Evolutionary conservation across 2,888 invertebrate species (phyloP), one percentile per base, ranked within the genome.

Genomic region (Nasonovia ribisnigri): DNA sequence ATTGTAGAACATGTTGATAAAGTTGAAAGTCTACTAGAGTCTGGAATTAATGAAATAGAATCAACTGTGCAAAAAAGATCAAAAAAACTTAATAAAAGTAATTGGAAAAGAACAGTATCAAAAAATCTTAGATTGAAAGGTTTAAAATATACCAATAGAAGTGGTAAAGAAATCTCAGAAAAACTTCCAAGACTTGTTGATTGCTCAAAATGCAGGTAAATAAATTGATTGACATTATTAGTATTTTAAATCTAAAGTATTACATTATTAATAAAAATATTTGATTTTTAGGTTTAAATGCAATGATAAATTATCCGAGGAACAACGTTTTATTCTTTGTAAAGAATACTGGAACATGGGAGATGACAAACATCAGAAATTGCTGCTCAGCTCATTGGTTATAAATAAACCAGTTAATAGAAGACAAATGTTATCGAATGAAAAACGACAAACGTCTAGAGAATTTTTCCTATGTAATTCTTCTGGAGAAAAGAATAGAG

Each of bases 141-240:
- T 24, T 87, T 87, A 43, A 87, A 57, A 13, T 93, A 93, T 48
- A 93, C 88, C 6, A 93, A 93, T 77, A 87, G 84, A 51, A 88
- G 88, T 67, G 89, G 88, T 20, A 89, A 93, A 77, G 84, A 42
- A 84, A 93, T 88, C 48, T 11, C 88, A 54, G 77, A 84, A 60
- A 93, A 93, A 93, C 42, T 87, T 89, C 88, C 93, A n/a, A 93
- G 84, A 77, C 36, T 36, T 67, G 93, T 88, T 89, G 93, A 93
- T 93, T 93, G 93, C 48, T 51, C 51, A 84, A 93, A 93, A 88
- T 89, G 89, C 77, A 92, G 89, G 88, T 92, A 88, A 16, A 54
- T 88, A 46, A n/a, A 36, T 77, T 54, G 3, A 88, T 43, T 54
- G 8, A 54, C 8, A 54, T 88, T 36, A 88, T 51, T 88, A 54